These are phyloP conservation scores for Pseudoips prasinana DNA, from an alignment of 2,888 invertebrate species.

Conservation along the genomic window DNA sequence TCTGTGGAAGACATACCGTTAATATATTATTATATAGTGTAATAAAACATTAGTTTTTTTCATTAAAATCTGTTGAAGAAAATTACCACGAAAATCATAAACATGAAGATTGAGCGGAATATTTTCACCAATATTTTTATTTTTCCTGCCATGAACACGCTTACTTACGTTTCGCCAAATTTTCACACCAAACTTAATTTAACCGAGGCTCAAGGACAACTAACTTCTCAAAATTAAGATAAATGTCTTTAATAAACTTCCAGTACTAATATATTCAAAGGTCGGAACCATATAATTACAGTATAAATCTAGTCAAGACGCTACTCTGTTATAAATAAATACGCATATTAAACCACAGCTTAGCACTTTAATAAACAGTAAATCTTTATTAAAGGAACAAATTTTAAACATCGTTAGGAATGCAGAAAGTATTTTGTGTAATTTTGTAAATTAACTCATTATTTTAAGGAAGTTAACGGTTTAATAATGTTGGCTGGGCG, in stretches of 20 bases:
- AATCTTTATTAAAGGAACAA: constrained; percentile 37
- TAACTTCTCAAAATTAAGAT: constrained; percentile 43
- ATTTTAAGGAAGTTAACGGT: constrained; percentile 12
- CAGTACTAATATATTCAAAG: constrained; percentile 31
- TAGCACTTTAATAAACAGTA: constrained; percentile 5
- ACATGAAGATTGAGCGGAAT: no score
- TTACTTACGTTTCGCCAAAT: no score
- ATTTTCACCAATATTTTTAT: no score
- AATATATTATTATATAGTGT: no score
- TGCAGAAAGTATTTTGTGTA: constrained; percentile 22
- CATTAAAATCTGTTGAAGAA: no score
- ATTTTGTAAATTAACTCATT: constrained; percentile 32
- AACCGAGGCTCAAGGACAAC: constrained; percentile 18
- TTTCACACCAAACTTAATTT: constrained; percentile 17
- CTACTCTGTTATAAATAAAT: constrained; percentile 31
- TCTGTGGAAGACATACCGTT: no score
- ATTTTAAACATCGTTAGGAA: constrained; percentile 29
- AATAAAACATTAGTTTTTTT: no score
- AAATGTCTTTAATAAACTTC: constrained; percentile 47
- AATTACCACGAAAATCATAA: no score
- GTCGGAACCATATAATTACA: constrained; percentile 36
- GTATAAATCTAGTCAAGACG: constrained; percentile 39
- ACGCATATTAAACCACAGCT: constrained; percentile 31
- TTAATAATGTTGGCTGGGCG: no score
- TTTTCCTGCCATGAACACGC: no score